Evolutionary conservation across 1,140 invertebrate genomes (phyloP), one percentile per base, ranked within the genome.

Genomic region (Scylla paramamosain): DNA sequence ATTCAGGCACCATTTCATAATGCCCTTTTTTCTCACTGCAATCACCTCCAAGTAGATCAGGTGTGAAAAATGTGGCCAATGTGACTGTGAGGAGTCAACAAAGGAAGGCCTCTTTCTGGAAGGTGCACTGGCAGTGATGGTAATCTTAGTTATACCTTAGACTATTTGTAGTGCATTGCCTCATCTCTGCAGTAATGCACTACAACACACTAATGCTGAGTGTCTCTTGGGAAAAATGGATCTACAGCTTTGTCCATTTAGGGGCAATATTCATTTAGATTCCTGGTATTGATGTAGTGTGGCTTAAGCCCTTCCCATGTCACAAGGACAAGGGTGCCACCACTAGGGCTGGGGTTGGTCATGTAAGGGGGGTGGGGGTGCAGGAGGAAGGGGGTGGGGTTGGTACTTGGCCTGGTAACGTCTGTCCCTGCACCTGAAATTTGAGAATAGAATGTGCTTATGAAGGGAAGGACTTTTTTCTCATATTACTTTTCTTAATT

Each of bases 61-160:
- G 46, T 95, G 94, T 93, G 84, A 94, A 95, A 89, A 95, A 92
- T 88, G 83, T 82, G 94, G 94, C 94, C 94, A 82, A 32, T 45
- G 91, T 89, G 91, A 95, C 94, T 89, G 88, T 32, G 87, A 16
- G 16, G 88, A 92, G 94, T 95, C 94, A 89, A 86, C 88, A 93
- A 52, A 88, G 84, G 84, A 95, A 95, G 94, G 94, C 94, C 91
- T 95, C 91, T 91, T 83, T 92, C 94, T 93, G 94, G 91, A 95
- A 95, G 94, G 94, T 95, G 94, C 83, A 82, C 91, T 95, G 94
- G 94, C 94, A 95, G 94, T 95, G 94, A 92, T 83, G 94, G 46
- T 20, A 95, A 46, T 82, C 91, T 95, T 92, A 95, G 28, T 82
- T 67, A 84, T 84, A 95, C 82, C 87, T 95, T 87, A 95, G n/a